Evolutionary conservation across 2,113 vertebrate species (phyloP).

Genomic region (Catharus fuscescens): DNA sequence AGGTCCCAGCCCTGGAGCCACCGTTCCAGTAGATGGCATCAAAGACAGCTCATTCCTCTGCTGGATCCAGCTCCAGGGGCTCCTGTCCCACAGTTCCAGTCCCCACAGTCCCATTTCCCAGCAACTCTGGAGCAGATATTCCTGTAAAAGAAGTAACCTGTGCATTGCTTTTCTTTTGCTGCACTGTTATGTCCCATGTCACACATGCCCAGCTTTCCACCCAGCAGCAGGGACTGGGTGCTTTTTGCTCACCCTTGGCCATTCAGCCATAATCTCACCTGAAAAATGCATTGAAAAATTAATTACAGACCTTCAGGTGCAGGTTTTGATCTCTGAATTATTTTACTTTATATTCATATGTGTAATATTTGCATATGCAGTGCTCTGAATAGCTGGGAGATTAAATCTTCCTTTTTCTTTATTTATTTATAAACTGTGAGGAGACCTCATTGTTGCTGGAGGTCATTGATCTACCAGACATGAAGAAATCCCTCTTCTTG

Average conservation of each 20-base stretch:
- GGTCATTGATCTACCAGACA: background rate
- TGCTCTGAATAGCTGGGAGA: background rate
- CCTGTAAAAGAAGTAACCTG: background rate
- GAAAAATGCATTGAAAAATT: background rate
- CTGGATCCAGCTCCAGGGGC: background rate
- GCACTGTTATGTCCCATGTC: fast-evolving
- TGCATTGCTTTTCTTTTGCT: background rate
- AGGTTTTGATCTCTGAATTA: background rate
- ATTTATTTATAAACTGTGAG: background rate
- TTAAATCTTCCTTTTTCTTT: background rate
- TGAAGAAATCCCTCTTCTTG: background rate
- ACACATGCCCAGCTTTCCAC: background rate
- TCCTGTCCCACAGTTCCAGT: background rate
- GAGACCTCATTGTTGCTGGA: background rate
- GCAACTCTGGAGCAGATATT: background rate
- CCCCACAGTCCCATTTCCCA: background rate
- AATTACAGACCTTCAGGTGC: background rate
- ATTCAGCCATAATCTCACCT: background rate
- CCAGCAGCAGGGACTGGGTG: background rate
- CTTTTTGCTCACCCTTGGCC: background rate
- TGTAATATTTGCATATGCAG: background rate
- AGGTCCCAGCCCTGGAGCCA: background rate
- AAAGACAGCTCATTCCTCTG: slow-evolving; percentile 25
- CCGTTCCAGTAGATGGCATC: slow-evolving; percentile 68
- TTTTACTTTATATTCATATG: background rate